Evolutionary conservation across 2,888 invertebrate species (phyloP).

Genomic region (Dynastes maya): DNA sequence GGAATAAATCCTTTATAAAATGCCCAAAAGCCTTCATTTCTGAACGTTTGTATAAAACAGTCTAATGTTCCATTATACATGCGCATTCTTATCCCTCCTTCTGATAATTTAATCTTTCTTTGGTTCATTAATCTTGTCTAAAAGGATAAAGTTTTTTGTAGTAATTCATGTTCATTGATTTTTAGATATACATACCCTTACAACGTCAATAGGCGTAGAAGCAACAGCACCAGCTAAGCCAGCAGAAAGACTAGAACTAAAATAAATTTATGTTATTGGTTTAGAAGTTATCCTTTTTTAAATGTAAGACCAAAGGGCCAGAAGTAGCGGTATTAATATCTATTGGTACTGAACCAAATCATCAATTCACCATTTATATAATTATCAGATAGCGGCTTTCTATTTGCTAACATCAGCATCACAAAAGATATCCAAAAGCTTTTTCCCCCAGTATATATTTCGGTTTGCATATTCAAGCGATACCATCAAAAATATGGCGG

Average conservation of each 20-base stretch:
- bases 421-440: too few species aligned
- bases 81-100: conserved; percentile 72
- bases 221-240: conserved; percentile 94
- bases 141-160: conserved; percentile 61
- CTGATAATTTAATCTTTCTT: conserved; percentile 73
- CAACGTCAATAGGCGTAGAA: conserved; percentile 94
- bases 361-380: too few species aligned
- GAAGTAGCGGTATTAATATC: too few species aligned
- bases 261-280: conserved; percentile 60
- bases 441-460: too few species aligned
- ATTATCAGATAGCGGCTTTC: too few species aligned
- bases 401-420: too few species aligned
- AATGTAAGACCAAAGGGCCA: neutral
- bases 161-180: conserved; percentile 2
- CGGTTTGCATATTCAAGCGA: too few species aligned
- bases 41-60: conserved; percentile 81
- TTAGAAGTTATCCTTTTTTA: neutral
- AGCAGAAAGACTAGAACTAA: conserved; percentile 90
- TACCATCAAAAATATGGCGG: too few species aligned
- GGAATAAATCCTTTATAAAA: conserved; percentile 97
- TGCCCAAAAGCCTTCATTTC: conserved; percentile 88
- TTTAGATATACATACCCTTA: conserved; percentile 78
- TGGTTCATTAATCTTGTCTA: conserved; percentile 97
- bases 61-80: conserved; percentile 89
- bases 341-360: too few species aligned